Evolutionary conservation across 2,888 invertebrate genomes (phyloP).

Genomic region (Aspidiotus rigidus): DNA sequence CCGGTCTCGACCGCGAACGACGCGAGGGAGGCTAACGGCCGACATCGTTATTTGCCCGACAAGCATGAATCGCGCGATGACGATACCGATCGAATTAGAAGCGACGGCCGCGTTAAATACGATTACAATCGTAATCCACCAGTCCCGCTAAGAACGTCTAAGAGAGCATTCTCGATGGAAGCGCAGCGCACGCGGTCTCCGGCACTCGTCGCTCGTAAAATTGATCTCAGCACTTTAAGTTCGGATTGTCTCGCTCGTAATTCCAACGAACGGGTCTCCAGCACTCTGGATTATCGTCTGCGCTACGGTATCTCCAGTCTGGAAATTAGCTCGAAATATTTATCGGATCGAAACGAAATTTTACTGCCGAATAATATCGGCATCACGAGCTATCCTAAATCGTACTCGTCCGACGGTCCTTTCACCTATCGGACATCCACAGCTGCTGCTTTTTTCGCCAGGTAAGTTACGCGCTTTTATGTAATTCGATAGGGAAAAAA

Average conservation of each 20-base stretch:
- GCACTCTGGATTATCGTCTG: constrained; percentile 20
- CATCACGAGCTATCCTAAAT: neutral
- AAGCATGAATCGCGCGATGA: neutral
- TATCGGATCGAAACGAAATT: neutral
- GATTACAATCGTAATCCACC: neutral
- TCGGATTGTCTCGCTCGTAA: neutral
- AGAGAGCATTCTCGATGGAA: neutral
- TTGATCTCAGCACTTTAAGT: constrained; percentile 10
- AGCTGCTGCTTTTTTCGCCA: constrained; percentile 32
- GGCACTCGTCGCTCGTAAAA: constrained; percentile 10
- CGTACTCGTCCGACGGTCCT: constrained; percentile 4
- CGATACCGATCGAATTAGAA: neutral
- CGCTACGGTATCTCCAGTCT: constrained; percentile 26
- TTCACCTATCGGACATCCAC: constrained; percentile 23
- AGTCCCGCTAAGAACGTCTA: neutral
- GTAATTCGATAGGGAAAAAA: no score
- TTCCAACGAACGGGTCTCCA: neutral
- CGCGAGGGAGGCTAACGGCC: neutral
- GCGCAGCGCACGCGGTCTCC: neutral
- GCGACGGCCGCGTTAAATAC: neutral
- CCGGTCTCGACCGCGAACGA: neutral
- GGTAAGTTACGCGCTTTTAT: constrained; percentile 17
- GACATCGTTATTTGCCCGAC: neutral
- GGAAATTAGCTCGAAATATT: constrained; percentile 28
- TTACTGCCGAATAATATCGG: neutral